Conservation (phyloP, 64 coral and sea anemone species). For the Platygyra sinensis region DNA sequence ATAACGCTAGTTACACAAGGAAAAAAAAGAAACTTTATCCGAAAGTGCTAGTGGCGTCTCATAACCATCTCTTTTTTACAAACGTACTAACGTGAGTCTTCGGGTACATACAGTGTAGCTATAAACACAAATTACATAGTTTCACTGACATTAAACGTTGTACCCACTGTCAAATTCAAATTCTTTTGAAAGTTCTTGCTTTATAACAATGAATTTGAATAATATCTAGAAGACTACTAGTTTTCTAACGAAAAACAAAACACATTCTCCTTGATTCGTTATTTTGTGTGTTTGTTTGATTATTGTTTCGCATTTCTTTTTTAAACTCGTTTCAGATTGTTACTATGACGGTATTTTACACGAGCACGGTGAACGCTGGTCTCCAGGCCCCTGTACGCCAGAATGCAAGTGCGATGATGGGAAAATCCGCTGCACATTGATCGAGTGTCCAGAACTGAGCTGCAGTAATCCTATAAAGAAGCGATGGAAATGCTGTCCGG, state of each 20-base stretch:
- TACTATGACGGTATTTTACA: slow-evolving; percentile 95
- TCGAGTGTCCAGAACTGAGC: slow-evolving; percentile 87
- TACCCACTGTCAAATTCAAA: too few relatives aligned
- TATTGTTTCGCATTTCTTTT: not conserved
- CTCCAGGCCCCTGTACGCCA: slow-evolving; percentile 97
- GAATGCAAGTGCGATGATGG: slow-evolving; percentile 93
- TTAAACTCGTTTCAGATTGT: slow-evolving; percentile 59
- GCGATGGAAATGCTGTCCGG: slow-evolving; percentile 94
- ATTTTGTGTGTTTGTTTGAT: not conserved
- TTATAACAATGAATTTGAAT: not conserved
- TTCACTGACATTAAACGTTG: too few relatives aligned
- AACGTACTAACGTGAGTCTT: too few relatives aligned
- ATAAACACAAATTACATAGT: too few relatives aligned
- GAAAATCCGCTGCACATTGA: slow-evolving; percentile 94
- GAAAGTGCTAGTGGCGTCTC: too few relatives aligned
- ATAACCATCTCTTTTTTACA: too few relatives aligned
- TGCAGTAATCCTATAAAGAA: slow-evolving; percentile 88
- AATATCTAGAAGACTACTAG: not conserved
- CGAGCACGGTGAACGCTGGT: slow-evolving; percentile 89
- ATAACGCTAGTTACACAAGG: too few relatives aligned
- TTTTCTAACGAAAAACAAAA: not conserved
- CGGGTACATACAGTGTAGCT: too few relatives aligned
- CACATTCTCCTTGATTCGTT: not conserved
- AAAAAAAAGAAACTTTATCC: too few relatives aligned
- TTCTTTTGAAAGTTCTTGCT: too few relatives aligned